A percentile compares a stretch with the other conserved stretches of the same genome.
phyloP scores from a whole-genome alignment of 2,113 vertebrate species.

The Notiomystis cincta region DNA sequence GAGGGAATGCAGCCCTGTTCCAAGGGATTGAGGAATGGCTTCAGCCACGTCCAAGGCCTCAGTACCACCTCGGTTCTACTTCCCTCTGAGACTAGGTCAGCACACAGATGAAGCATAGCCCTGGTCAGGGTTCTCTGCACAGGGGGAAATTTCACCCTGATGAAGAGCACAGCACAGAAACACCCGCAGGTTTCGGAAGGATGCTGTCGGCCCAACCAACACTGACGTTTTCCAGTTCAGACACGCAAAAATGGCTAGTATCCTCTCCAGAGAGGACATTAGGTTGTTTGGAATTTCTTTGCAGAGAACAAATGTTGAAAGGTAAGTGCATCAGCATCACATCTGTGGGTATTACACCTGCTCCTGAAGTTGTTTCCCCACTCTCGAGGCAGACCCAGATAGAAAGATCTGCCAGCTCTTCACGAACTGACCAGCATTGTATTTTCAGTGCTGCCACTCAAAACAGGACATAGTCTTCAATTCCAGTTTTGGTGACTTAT shows the following conservation, averaged over 20 bases:
- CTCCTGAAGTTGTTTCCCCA: neutral
- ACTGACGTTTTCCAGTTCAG: neutral
- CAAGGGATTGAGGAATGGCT: neutral
- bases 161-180: neutral
- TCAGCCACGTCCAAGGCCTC: neutral
- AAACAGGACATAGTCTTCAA: neutral
- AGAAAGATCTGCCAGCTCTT: neutral
- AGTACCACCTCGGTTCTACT: neutral
- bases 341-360: neutral
- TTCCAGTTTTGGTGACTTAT: neutral
- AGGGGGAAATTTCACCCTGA: neutral
- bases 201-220: neutral
- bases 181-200: neutral
- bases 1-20: neutral
- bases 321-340: neutral
- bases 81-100: neutral
- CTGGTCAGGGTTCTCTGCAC: slow-evolving; percentile 20
- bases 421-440: neutral
- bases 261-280: neutral
- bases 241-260: neutral
- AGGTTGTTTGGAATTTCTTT: neutral
- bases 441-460: neutral
- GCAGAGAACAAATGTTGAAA: neutral
- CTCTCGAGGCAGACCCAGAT: neutral
- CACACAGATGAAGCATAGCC: neutral